Conservation (phyloP, 2,113 vertebrate species). For the Chascanopsetta lugubris region DNA sequence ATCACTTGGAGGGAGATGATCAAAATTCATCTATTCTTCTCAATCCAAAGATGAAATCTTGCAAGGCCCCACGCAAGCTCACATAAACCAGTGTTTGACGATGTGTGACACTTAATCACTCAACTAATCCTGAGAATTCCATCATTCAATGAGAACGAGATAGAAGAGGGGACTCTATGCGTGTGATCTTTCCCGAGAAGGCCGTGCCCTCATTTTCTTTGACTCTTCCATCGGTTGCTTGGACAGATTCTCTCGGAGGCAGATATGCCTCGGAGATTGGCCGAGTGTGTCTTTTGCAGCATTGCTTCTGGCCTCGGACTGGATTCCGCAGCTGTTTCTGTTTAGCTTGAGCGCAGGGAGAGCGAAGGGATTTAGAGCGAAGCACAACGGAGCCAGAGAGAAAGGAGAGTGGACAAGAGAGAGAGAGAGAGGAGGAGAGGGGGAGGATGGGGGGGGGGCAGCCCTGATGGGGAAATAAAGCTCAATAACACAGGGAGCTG, state of each 20-base stretch:
- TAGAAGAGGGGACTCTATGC: not conserved
- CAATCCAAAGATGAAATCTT: no score
- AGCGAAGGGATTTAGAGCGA: constrained; percentile 53
- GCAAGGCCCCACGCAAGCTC: no score
- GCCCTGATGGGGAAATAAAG: constrained; percentile 9
- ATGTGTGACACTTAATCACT: not conserved
- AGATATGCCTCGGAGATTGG: constrained; percentile 53
- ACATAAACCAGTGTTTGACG: not conserved
- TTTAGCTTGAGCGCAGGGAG: constrained; percentile 73
- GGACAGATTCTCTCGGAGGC: constrained; percentile 26
- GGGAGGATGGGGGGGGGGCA: not conserved
- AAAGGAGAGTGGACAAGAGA: constrained; percentile 13
- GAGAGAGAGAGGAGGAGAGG: not conserved
- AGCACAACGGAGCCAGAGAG: constrained; percentile 64
- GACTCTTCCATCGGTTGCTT: constrained; percentile 19
- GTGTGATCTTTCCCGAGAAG: constrained; percentile 8
- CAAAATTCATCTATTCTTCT: no score
- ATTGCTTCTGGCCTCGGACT: constrained; percentile 60
- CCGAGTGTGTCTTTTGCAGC: constrained; percentile 57
- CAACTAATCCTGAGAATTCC: not conserved
- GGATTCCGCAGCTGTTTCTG: constrained; percentile 85
- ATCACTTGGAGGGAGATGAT: no score
- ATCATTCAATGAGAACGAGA: not conserved
- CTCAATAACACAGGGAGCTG: no score
- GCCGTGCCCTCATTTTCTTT: constrained; percentile 23